Evolutionary conservation across 2,888 invertebrate genomes (phyloP).

Genomic region (Tetramorium bicarinatum): DNA sequence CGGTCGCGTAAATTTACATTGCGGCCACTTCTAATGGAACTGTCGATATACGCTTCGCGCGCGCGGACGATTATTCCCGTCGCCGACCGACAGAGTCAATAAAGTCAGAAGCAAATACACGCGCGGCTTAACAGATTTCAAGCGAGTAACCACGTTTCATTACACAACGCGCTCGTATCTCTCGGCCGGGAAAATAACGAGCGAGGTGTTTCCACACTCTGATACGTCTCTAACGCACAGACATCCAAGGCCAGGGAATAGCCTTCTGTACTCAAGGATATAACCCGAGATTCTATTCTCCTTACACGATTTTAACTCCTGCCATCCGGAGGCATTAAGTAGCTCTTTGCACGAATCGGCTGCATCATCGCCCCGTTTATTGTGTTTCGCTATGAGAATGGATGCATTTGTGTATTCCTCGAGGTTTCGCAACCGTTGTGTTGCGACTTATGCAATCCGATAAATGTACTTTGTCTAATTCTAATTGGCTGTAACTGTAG

Average conservation of each 20-base stretch:
- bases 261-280: slow-evolving; percentile 76
- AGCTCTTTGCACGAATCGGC: slow-evolving; percentile 38
- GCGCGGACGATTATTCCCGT: slow-evolving; percentile 41
- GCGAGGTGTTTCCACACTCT: slow-evolving; percentile 67
- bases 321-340: slow-evolving; percentile 68
- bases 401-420: slow-evolving; percentile 57
- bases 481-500: neutral
- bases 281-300: slow-evolving; percentile 64
- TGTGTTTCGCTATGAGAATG: slow-evolving; percentile 62
- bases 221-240: slow-evolving; percentile 67
- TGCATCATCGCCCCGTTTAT: slow-evolving; percentile 57
- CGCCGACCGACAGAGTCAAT: slow-evolving; percentile 54
- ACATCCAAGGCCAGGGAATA: slow-evolving; percentile 75
- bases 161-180: slow-evolving; percentile 67
- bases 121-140: slow-evolving; percentile 47
- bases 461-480: slow-evolving; percentile 6
- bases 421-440: slow-evolving; percentile 30
- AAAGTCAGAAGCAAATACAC: slow-evolving; percentile 59
- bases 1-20: slow-evolving; percentile 43
- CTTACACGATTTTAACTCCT: slow-evolving; percentile 70
- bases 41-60: slow-evolving; percentile 46
- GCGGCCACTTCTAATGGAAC: slow-evolving; percentile 55
- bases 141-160: slow-evolving; percentile 62
- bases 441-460: neutral
- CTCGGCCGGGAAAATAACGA: slow-evolving; percentile 71